Conservation (phyloP, 2,797 vertebrate species). For the Acanthis flammea region DNA sequence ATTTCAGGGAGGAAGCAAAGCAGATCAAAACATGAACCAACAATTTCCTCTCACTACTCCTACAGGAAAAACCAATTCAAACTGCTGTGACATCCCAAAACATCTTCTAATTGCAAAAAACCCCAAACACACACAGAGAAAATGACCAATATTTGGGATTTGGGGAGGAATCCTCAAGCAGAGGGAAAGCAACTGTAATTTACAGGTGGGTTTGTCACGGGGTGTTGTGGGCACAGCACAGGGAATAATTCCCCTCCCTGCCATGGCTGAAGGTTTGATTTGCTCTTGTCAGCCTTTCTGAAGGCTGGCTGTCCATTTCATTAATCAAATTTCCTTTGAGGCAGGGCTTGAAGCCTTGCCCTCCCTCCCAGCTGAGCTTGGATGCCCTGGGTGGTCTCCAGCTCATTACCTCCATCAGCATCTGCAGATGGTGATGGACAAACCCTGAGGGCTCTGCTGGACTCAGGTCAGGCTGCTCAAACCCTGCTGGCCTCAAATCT, state of each 20-base stretch:
- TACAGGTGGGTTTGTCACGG: background rate
- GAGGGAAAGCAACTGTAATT: background rate
- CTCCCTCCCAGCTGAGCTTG: background rate
- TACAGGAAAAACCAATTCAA: background rate
- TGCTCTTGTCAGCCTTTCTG: background rate
- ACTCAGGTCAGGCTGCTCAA: background rate
- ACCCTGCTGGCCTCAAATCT: background rate
- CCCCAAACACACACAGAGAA: rapidly evolving
- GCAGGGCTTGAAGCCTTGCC: background rate
- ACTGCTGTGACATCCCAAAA: background rate
- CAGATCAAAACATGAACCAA: background rate
- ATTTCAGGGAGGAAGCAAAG: background rate
- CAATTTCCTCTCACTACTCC: background rate
- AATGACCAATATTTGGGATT: rapidly evolving
- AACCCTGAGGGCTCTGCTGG: rapidly evolving
- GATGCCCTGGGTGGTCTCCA: background rate
- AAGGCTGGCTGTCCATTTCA: background rate
- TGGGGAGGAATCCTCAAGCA: background rate
- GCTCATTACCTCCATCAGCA: background rate
- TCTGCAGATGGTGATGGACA: background rate
- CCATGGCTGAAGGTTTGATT: background rate
- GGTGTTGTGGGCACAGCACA: background rate
- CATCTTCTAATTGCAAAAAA: background rate
- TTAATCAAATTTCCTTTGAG: background rate
- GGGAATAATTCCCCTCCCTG: background rate